Percentiles rank a stretch among this genome's conserved stretches.
These are phyloP conservation scores for Tragelaphus imberbis DNA, from an alignment of 2,113 vertebrate genomes.

Conservation along the genomic window DNA sequence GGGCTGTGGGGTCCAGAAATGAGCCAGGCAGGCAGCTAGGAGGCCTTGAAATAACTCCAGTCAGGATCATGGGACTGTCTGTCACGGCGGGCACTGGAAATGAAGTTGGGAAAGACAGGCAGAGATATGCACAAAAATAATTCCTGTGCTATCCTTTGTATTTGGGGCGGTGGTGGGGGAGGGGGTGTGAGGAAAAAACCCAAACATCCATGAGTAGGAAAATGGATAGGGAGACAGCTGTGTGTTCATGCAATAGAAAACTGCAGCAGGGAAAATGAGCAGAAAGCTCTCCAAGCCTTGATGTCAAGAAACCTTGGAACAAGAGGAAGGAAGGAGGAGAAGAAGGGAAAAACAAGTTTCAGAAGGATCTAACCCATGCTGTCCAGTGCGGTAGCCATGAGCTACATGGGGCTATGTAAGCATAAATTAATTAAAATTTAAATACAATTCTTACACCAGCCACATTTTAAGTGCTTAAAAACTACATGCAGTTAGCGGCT, in stretches of 20 bases:
- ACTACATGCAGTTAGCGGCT: neutral
- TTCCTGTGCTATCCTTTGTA: neutral
- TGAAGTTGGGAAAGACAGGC: neutral
- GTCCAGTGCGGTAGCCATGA: neutral
- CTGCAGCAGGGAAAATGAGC: neutral
- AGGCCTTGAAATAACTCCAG: neutral
- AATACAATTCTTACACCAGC: neutral
- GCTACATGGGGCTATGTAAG: neutral
- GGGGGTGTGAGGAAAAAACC: neutral
- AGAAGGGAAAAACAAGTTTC: neutral
- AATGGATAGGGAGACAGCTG: neutral
- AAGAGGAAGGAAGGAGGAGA: accelerated
- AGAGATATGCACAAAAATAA: neutral
- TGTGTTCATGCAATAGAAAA: neutral
- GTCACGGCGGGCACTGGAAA: neutral
- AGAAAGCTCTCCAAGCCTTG: neutral
- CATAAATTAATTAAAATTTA: neutral
- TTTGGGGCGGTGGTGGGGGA: accelerated
- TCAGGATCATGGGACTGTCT: neutral
- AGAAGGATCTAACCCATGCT: neutral
- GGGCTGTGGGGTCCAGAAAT: neutral
- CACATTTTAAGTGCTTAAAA: neutral
- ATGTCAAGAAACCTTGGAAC: neutral
- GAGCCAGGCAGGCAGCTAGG: neutral
- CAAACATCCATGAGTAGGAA: neutral